Percentiles rank a stretch among this genome's conserved stretches.
phyloP scores from a whole-genome alignment of 2,113 vertebrate genomes.

The Entomyzon cyanotis region DNA sequence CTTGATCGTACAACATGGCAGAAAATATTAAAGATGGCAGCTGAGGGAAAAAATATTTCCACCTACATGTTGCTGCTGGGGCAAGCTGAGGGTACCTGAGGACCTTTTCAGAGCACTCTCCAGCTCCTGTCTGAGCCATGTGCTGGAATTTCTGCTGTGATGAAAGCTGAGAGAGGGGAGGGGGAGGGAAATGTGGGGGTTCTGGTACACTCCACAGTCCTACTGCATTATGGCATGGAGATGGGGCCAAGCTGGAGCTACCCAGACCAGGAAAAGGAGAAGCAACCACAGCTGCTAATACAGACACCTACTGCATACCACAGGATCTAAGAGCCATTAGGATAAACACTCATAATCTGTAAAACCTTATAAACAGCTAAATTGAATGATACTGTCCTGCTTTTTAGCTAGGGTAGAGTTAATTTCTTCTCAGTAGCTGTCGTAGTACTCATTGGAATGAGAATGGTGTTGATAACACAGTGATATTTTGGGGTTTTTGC shows the following conservation, averaged over 20 bases:
- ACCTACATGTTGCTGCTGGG: neutral
- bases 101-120: neutral
- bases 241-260: neutral
- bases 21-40: neutral
- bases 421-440: neutral
- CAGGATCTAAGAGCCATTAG: rapidly evolving
- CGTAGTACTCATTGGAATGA: neutral
- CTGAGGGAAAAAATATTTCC: neutral
- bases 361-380: neutral
- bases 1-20: neutral
- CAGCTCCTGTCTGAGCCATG: neutral
- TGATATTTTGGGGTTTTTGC: neutral
- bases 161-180: neutral
- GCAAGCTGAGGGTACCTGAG: neutral
- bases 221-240: rapidly evolving
- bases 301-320: neutral
- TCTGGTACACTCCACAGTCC: neutral
- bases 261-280: neutral
- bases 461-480: neutral
- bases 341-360: neutral
- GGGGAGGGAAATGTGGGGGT: neutral
- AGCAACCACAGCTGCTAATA: neutral
- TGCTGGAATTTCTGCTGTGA: neutral
- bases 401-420: neutral
- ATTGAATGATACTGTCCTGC: neutral